Base-by-base conservation (phyloP, 2,888 invertebrate species). In the Drosophila antonietae region DNA sequence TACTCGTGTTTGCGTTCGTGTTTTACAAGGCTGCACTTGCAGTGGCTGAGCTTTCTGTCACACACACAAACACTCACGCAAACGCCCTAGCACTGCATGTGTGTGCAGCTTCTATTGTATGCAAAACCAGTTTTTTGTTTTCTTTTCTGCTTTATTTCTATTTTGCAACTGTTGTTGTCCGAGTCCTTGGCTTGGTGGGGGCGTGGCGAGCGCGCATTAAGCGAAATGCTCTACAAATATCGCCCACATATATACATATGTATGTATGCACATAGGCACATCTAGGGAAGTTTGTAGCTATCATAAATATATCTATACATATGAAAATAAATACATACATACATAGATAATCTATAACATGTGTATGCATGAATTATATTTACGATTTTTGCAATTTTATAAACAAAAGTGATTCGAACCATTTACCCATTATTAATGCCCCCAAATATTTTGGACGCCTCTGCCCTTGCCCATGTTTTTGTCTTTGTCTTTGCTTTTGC, bases 341-440 rank as follows among this genome's bases (percentile, higher is more conserved):
- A 28, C 23, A 23, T 28, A 20, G 12, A 51, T 33, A 51, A 37
- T 31, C 33, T 52, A 20, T 35, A 52, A 9, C 35, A 44, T 15
- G 31, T 53, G 52, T 28, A 37, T 41, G 37, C 23, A 46, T 68
- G 49, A 44, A 28, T 23, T 52, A 23, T 55, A 53, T 64, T 31
- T 71, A 41, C 53, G 35, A 39, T 52, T 61, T 70, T 65, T 31
- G 39, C 46, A 70, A 57, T 52, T 64, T 68, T 60, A 41, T 75
- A 72, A 76, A 77, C 77, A 76, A 69, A 52, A 46, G 14, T 8
- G 35, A 8, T 33, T 51, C 14, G 14, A 18, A 51, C n/a, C 20
- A 33, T 14, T 51, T 33, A 14, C 3, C 18, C 8, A 35, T 51
- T 51, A 51, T 33, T 35, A 35, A 35, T 51, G 33, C 14, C 35